phyloP scores from a whole-genome alignment of 2,888 invertebrate species.

The Nephrotoma appendiculata region DNA sequence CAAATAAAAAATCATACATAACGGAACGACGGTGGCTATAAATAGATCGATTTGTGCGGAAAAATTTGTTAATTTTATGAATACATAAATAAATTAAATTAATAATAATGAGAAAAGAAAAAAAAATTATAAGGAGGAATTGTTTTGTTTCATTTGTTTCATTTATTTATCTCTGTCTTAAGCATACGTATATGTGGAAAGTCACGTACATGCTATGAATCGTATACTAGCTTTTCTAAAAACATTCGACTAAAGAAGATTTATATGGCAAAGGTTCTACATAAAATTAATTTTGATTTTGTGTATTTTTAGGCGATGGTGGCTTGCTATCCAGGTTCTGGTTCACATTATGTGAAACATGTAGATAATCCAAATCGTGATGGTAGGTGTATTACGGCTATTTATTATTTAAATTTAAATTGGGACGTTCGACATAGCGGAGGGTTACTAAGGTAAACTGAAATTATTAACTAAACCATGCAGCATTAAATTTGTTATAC shows the following conservation, averaged over 20 bases:
- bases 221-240: neutral
- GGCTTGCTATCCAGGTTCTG: slow-evolving; percentile 92
- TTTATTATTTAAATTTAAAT: slow-evolving; percentile 91
- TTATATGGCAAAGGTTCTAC: neutral
- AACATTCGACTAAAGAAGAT: neutral
- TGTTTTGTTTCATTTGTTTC: neutral
- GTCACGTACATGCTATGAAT: neutral
- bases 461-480: slow-evolving; percentile 1
- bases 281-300: neutral
- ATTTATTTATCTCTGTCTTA: neutral
- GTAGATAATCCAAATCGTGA: slow-evolving; percentile 96
- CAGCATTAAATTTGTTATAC: neutral
- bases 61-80: neutral
- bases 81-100: neutral
- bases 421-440: slow-evolving; percentile 80
- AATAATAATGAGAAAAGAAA: neutral
- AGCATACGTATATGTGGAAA: neutral
- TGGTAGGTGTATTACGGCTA: slow-evolving; percentile 92
- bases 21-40: neutral
- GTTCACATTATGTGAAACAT: slow-evolving; percentile 91
- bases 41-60: neutral
- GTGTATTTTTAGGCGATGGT: slow-evolving; percentile 78
- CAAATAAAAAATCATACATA: neutral
- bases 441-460: slow-evolving; percentile 58
- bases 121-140: neutral